phyloP scores from a whole-genome alignment of 2,113 vertebrate species.

The Tetraodon nigroviridis region DNA sequence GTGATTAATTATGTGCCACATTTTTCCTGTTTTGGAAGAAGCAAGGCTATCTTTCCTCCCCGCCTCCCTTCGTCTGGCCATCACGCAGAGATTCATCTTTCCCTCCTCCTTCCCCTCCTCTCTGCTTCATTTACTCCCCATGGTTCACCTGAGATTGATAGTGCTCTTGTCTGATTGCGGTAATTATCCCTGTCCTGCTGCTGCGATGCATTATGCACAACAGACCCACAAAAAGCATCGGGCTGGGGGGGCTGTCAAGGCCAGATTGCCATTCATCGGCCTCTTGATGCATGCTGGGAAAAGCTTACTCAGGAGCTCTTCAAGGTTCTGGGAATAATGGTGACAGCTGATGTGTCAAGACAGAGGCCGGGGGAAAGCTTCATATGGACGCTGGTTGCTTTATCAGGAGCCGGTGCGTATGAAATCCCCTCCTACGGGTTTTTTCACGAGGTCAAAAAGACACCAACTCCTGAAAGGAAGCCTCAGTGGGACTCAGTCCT shows the following conservation, averaged over 20 bases:
- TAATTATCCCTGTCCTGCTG: constrained; percentile 80
- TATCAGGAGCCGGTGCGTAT: neutral
- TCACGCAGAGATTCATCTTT: constrained; percentile 25
- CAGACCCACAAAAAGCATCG: constrained; percentile 57
- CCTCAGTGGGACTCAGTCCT: no score
- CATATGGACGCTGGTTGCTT: neutral
- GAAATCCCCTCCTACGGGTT: neutral
- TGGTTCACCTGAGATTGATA: constrained; percentile 81
- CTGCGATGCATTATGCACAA: constrained; percentile 75
- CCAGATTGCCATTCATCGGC: constrained; percentile 47
- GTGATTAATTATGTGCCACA: constrained; percentile 54
- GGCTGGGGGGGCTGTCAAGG: constrained; percentile 37
- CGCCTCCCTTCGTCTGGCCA: constrained; percentile 7
- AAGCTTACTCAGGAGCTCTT: constrained; percentile 13
- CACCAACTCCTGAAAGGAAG: no score
- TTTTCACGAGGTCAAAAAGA: neutral
- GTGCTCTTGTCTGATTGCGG: constrained; percentile 74
- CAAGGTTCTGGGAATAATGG: constrained; percentile 20
- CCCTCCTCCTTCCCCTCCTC: constrained; percentile 24
- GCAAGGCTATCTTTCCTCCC: constrained; percentile 5
- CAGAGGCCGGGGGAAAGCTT: neutral
- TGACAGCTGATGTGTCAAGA: constrained; percentile 21
- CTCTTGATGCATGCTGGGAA: constrained; percentile 44
- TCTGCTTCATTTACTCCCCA: constrained; percentile 74
- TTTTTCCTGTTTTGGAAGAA: constrained; percentile 43